phyloP scores from a whole-genome alignment of 2,113 vertebrate genomes.

The Setophaga kirtlandii region DNA sequence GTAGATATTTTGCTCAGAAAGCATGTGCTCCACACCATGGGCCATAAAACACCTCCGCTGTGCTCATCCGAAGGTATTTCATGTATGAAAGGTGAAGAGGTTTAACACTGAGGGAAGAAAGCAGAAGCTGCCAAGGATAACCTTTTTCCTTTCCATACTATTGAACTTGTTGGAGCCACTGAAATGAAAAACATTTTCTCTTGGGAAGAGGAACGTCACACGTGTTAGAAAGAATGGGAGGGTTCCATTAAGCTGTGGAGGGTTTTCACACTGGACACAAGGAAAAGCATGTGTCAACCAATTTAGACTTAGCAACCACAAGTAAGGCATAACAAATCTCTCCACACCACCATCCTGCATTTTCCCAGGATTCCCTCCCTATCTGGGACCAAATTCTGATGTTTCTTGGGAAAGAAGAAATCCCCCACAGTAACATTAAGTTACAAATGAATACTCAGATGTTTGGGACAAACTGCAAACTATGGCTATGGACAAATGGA shows the following conservation, averaged over 20 bases:
- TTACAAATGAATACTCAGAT: background rate
- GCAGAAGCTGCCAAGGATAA: background rate
- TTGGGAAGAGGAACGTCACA: background rate
- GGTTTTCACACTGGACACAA: background rate
- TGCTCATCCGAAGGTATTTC: background rate
- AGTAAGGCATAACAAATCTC: background rate
- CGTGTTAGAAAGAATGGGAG: background rate
- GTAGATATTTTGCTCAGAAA: background rate
- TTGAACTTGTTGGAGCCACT: background rate
- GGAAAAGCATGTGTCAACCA: background rate
- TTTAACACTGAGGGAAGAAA: background rate
- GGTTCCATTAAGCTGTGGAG: background rate
- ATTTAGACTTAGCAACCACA: background rate
- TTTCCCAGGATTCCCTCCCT: background rate
- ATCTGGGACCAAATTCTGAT: background rate
- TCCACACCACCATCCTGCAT: background rate
- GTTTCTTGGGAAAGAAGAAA: background rate
- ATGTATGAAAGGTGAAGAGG: background rate
- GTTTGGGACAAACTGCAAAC: background rate
- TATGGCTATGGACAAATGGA: background rate
- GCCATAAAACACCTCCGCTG: background rate
- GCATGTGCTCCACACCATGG: background rate
- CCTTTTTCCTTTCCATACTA: background rate
- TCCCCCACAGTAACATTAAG: background rate
- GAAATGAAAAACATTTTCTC: background rate